Conservation (phyloP, 1,140 invertebrate species). For the Drosophila sp. region DNA sequence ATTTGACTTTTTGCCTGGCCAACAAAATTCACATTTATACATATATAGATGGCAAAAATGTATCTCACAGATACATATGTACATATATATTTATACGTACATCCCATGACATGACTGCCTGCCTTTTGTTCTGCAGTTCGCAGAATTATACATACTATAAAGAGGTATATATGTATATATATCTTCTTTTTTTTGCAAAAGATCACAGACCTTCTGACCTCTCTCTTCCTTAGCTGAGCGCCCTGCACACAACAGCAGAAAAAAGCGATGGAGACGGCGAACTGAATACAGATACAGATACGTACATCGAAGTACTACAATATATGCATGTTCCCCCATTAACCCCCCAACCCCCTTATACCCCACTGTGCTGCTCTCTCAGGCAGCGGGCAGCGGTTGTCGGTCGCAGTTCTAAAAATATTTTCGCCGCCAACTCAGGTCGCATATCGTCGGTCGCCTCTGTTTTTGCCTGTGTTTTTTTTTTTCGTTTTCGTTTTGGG, state of each 20-base stretch:
- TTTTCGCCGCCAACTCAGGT: slow-evolving; percentile 70
- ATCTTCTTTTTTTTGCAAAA: slow-evolving; percentile 63
- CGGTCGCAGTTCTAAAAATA: slow-evolving; percentile 76
- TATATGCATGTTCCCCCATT: slow-evolving; percentile 69
- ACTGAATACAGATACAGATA: slow-evolving; percentile 58
- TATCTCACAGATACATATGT: slow-evolving; percentile 46
- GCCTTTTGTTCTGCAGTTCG: slow-evolving; percentile 61
- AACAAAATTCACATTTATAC: slow-evolving; percentile 25
- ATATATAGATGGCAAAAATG: slow-evolving; percentile 45
- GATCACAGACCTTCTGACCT: slow-evolving; percentile 82
- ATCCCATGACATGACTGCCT: slow-evolving; percentile 35
- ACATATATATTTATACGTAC: not conserved
- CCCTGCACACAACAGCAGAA: slow-evolving; percentile 41
- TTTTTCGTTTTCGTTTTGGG: slow-evolving; percentile 72
- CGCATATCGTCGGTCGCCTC: slow-evolving; percentile 69
- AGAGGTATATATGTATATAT: slow-evolving; percentile 24
- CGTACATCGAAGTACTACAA: slow-evolving; percentile 52
- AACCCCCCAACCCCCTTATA: slow-evolving; percentile 1
- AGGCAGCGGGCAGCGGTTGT: slow-evolving; percentile 17
- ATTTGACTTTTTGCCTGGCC: slow-evolving; percentile 69
- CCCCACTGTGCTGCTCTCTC: slow-evolving; percentile 14
- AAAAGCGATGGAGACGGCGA: slow-evolving; percentile 33
- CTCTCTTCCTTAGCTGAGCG: slow-evolving; percentile 39
- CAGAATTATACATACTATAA: slow-evolving; percentile 26
- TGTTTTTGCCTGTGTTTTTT: slow-evolving; percentile 32